Percentiles rank a stretch among this genome's conserved stretches.
These are phyloP conservation scores for Cichlasoma orientale DNA, from an alignment of 2,797 vertebrate genomes.

Conservation along the genomic window DNA sequence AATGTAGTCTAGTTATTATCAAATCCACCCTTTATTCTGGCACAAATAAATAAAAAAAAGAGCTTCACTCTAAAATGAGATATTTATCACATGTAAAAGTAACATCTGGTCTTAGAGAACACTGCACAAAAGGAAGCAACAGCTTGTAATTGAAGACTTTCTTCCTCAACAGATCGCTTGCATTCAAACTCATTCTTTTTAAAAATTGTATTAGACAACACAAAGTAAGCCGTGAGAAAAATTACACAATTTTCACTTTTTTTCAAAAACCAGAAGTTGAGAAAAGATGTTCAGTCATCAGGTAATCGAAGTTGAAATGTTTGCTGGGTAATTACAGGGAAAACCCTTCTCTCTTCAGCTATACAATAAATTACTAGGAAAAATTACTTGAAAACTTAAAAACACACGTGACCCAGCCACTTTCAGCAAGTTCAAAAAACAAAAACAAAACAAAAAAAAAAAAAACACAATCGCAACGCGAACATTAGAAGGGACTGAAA, in stretches of 20 bases:
- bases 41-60: background rate
- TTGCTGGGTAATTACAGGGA: background rate
- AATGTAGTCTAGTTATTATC: background rate
- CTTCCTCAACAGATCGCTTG: background rate
- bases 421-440: background rate
- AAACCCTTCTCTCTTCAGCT: slow-evolving; percentile 5
- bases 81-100: background rate
- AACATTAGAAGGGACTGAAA: background rate
- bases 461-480: background rate
- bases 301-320: background rate
- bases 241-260: too few relatives aligned
- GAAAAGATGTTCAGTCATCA: background rate
- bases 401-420: slow-evolving; percentile 9
- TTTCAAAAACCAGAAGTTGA: background rate
- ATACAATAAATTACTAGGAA: slow-evolving; percentile 70
- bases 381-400: slow-evolving; percentile 21
- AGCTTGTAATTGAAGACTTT: background rate
- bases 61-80: slow-evolving; percentile 16
- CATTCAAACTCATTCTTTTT: background rate
- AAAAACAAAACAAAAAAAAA: background rate
- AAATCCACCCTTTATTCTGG: background rate
- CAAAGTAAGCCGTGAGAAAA: background rate
- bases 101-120: background rate
- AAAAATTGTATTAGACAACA: background rate
- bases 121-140: background rate